Conservation (phyloP, 2,113 vertebrate species). For the Psilopsiagon aurifrons region DNA sequence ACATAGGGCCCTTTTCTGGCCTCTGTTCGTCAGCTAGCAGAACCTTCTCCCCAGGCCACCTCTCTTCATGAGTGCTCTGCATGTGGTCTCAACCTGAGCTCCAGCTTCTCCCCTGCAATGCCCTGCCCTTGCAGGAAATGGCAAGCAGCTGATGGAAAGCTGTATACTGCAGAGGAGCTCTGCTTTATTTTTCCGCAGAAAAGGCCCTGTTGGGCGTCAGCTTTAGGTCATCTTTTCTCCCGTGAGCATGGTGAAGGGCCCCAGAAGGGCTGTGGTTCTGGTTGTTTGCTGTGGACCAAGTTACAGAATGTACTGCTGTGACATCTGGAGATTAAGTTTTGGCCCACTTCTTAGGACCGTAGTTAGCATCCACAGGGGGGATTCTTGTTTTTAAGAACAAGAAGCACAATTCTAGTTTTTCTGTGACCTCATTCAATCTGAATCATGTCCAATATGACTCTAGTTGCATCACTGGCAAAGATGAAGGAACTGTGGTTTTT, state of each 20-base stretch:
- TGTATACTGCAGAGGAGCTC: not conserved
- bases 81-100: not conserved
- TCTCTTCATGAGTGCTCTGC: not conserved
- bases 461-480: not conserved
- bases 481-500: not conserved
- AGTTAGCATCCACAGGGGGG: not conserved
- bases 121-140: not conserved
- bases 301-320: not conserved
- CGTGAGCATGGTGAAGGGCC: not conserved
- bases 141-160: not conserved
- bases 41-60: not conserved
- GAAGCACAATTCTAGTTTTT: not conserved
- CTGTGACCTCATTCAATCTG: not conserved
- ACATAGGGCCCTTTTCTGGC: accelerated
- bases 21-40: not conserved
- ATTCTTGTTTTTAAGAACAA: conserved; percentile 26
- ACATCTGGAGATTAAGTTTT: conserved; percentile 8
- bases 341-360: not conserved
- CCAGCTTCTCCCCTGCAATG: not conserved
- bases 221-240: not conserved
- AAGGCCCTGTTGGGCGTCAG: not conserved
- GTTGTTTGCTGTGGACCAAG: not conserved
- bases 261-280: not conserved
- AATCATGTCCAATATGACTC: not conserved
- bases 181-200: not conserved